Evolutionary conservation across 1,140 invertebrate genomes (phyloP), one percentile per base, ranked within the genome.

Genomic region (Heliconius eleuchia): DNA sequence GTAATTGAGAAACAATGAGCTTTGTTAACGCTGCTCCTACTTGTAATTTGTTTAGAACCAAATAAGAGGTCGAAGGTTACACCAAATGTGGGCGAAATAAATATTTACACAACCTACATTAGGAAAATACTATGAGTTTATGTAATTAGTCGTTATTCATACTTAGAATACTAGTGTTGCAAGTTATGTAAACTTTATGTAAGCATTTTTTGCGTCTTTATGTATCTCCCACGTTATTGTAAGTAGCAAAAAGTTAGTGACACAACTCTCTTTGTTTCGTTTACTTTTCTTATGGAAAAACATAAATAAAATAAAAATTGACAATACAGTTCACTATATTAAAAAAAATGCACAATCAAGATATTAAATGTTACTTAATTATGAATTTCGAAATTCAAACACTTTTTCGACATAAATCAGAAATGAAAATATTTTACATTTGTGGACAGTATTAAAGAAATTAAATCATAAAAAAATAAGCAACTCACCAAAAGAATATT

Each of bases 51-150:
- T 60, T 60, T 74, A 74, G 30, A 66, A 30, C 52, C 52, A n/a
- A 19, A 74, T 39, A 74, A 57, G 50, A 23, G 19, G 11, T 39
- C n/a, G 71, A 78, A 78, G 77, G 77, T 66, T 39, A 23, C n/a
- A 19, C 50, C 23, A 37, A 74, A 74, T 60, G 50, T 74, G n/a
- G 73, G 73, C 52, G 52, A 57, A 8, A 57, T 74, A 37, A 57
- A 16, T 37, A 74, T 57, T 57, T 66, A 66, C 60, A 5, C 23
- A 13, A 9, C 57, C 57, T 66, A 30, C 60, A 66, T 66, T 27
- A 23, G 13, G 30, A 27, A 2, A 13, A 5, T 66, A 66, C 27
- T 66, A 66, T 27, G 23, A 23, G 23, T 27, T 66, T 30, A 66
- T 66, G 60, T 66, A 66, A 66, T 23, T 23, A 57, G 3, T 57